A percentile compares a stretch with the other conserved stretches of the same genome.
These are phyloP conservation scores for Puffinus mauretanicus DNA, from an alignment of 2,113 vertebrate species.

Conservation along the genomic window DNA sequence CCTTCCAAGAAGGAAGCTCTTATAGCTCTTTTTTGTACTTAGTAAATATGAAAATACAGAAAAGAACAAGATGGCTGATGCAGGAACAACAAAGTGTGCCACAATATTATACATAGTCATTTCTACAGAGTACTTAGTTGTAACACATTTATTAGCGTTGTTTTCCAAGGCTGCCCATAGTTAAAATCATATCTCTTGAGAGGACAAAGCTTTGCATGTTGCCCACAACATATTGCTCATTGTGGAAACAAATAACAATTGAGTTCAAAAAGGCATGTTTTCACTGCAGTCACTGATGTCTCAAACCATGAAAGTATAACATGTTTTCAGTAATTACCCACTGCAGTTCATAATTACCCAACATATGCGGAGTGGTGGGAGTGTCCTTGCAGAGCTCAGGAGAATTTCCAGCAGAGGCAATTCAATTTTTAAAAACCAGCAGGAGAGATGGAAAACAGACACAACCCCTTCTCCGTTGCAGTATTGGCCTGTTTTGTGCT, in stretches of 20 bases:
- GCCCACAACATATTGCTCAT: neutral
- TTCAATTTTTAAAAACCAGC: accelerated
- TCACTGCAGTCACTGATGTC: neutral
- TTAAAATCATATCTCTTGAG: neutral
- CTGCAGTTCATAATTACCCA: neutral
- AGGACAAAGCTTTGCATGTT: neutral
- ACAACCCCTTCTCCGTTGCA: accelerated
- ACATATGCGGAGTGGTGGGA: neutral
- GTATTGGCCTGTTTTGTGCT: neutral
- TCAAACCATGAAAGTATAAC: neutral
- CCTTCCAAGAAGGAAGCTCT: neutral
- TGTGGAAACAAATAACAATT: neutral
- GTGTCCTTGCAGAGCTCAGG: neutral
- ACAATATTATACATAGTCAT: neutral
- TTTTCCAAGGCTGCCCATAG: neutral
- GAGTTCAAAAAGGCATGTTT: neutral
- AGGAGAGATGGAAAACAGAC: neutral
- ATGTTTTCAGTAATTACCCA: neutral
- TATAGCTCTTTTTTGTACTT: neutral
- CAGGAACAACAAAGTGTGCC: neutral
- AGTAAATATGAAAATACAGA: neutral
- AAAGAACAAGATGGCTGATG: neutral
- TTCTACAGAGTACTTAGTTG: neutral
- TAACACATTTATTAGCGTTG: neutral
- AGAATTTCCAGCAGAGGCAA: neutral